These are phyloP conservation scores for Anolis apletophallus DNA, from an alignment of 2,797 vertebrate species.

Conservation along the genomic window DNA sequence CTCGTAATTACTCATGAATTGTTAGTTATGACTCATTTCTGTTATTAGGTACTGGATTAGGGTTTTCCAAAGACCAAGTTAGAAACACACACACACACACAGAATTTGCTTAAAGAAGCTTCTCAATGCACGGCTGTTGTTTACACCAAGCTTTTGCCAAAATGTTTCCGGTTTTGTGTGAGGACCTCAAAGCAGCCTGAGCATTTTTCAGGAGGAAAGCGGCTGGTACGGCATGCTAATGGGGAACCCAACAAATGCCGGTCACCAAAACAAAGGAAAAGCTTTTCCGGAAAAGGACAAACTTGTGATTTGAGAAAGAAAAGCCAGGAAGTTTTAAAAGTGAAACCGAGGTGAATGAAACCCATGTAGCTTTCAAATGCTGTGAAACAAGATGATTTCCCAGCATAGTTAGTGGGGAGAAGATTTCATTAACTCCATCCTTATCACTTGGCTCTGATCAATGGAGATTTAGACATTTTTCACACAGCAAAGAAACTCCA, in stretches of 20 bases:
- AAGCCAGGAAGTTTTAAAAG: slow-evolving; percentile 78
- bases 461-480: background rate
- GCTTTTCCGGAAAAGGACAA: slow-evolving; percentile 75
- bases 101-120: background rate
- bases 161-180: slow-evolving; percentile 56
- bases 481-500: background rate
- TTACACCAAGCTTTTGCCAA: slow-evolving; percentile 39
- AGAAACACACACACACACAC: background rate
- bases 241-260: slow-evolving; percentile 75
- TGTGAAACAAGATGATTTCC: slow-evolving; percentile 44
- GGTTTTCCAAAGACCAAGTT: slow-evolving; percentile 13
- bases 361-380: slow-evolving; percentile 54
- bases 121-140: background rate
- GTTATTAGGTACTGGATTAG: background rate
- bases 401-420: slow-evolving; percentile 42
- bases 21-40: background rate
- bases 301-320: slow-evolving; percentile 78
- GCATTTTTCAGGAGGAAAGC: slow-evolving; percentile 63
- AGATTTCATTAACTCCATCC: slow-evolving; percentile 58
- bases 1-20: background rate
- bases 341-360: slow-evolving; percentile 72
- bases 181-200: slow-evolving; percentile 58
- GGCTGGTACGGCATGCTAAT: slow-evolving; percentile 76
- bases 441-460: slow-evolving; percentile 33
- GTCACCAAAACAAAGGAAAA: slow-evolving; percentile 76